Conservation (phyloP, 2,888 invertebrate species). For the Acanthosepion pharaonis region DNA sequence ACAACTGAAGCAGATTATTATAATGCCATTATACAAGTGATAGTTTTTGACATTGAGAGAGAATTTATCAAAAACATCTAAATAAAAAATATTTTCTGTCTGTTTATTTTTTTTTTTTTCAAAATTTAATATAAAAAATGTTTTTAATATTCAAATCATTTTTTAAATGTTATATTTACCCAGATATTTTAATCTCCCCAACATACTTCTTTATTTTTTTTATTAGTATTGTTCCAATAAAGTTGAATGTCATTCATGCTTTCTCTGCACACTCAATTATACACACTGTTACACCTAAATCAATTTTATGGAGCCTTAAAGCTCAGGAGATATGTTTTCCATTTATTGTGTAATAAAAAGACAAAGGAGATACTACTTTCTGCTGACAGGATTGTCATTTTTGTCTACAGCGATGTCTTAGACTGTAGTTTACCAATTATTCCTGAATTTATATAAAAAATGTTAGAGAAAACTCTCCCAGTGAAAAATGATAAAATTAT, state of each 20-base stretch:
- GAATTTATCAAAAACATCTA: neutral
- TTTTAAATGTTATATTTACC: neutral
- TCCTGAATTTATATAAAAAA: neutral
- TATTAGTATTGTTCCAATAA: neutral
- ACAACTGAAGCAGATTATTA: conserved; percentile 3
- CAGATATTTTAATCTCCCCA: neutral
- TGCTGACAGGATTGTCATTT: neutral
- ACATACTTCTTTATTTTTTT: neutral
- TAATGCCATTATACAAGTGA: neutral
- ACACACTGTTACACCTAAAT: too few relatives aligned
- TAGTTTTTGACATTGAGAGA: neutral
- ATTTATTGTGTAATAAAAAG: neutral
- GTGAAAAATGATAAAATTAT: too few relatives aligned
- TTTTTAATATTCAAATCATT: neutral
- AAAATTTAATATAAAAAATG: too few relatives aligned
- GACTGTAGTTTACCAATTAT: neutral
- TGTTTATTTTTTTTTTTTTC: neutral
- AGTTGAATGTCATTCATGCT: neutral
- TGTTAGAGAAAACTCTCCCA: neutral
- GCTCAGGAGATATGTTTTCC: neutral
- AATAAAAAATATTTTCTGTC: neutral
- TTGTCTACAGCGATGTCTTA: neutral
- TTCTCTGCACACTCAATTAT: neutral
- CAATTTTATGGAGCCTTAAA: neutral
- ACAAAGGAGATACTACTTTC: neutral